Evolutionary conservation across 2,888 invertebrate species (phyloP).

Genomic region (Agrilus biguttatus): DNA sequence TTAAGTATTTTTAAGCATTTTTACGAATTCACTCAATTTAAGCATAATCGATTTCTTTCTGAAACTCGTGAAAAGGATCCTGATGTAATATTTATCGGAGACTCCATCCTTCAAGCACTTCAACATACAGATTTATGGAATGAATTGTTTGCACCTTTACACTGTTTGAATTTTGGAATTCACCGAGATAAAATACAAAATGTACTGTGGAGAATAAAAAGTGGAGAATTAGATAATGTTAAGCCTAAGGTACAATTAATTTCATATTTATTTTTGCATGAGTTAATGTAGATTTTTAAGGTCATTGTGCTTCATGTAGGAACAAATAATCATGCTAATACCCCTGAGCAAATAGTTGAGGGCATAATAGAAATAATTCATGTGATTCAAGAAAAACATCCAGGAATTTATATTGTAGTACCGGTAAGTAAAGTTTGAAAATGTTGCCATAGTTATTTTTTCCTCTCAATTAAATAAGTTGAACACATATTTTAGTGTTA

Average conservation of each 20-base stretch:
- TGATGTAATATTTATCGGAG: conserved; percentile 83
- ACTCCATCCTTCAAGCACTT: conserved; percentile 71
- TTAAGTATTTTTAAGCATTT: neutral
- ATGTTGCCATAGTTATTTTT: neutral
- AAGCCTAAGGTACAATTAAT: conserved; percentile 58
- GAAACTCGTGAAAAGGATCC: conserved; percentile 84
- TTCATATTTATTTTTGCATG: neutral
- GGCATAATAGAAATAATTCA: conserved; percentile 68
- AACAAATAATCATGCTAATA: conserved; percentile 72
- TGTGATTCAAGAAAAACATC: conserved; percentile 60
- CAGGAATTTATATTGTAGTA: conserved; percentile 67
- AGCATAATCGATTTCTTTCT: conserved; percentile 75
- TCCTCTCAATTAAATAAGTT: neutral
- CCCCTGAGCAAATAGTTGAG: conserved; percentile 66
- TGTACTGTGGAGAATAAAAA: conserved; percentile 77
- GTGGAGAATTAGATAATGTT: conserved; percentile 80
- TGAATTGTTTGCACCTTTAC: conserved; percentile 79
- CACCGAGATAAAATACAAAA: conserved; percentile 78
- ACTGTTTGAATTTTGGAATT: conserved; percentile 84
- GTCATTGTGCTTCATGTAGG: conserved; percentile 77
- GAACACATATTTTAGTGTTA: too few relatives aligned
- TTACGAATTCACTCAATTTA: conserved; percentile 21
- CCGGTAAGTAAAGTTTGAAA: conserved; percentile 49
- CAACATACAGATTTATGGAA: conserved; percentile 80
- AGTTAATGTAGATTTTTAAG: conserved; percentile 29